Base-by-base conservation (phyloP, 2,113 vertebrate genomes). In the Engystomops pustulosus region DNA sequence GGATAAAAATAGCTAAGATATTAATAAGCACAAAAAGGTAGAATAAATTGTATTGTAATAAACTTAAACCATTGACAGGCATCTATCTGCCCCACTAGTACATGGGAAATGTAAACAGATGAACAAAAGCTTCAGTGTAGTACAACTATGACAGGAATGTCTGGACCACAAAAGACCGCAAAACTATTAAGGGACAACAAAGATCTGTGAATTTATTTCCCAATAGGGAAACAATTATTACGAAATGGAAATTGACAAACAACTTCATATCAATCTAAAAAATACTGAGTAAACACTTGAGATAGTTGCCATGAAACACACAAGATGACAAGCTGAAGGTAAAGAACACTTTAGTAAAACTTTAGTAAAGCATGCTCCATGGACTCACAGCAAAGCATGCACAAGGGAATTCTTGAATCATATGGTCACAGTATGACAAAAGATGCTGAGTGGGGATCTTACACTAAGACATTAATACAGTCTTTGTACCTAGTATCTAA, bases 241-340 rank as follows among this genome's bases (percentile, higher is more conserved):
- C 27, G 27, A 27, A 49, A 47, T 60, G 25, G 20, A 82, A 81
- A 53, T 30, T 23, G 30, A 76, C 53, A 81, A 27, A 58, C 67
- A n/a, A n/a, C n/a, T n/a, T n/a, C 9, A 30, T 49, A 34, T 30
- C 20, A 49, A 83, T n/a, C 53, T 17, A 83, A 83, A 47, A 41
- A 47, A 1, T 83, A 12, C 12, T 38, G n/a, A n/a, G n/a, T n/a
- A 65, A 60, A 76, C 38, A 76, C 49, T 47, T 36, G 44, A 67
- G 30, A 15, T 71, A 27, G 74, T 77, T 77, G 74, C 74, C 20
- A 15, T 12, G 74, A 55, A 38, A 77, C 74, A 20, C 20, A 36
- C 20, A 77, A 36, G 15, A 6, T 53, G 8, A 23, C 27, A 23
- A n/a, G 7, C 2, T 25, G 70, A 49, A 49, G 30, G 6, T 27